Percentiles rank a stretch among this genome's conserved stretches.
phyloP scores from a whole-genome alignment of 2,797 vertebrate genomes.

The Liparis tanakae region DNA sequence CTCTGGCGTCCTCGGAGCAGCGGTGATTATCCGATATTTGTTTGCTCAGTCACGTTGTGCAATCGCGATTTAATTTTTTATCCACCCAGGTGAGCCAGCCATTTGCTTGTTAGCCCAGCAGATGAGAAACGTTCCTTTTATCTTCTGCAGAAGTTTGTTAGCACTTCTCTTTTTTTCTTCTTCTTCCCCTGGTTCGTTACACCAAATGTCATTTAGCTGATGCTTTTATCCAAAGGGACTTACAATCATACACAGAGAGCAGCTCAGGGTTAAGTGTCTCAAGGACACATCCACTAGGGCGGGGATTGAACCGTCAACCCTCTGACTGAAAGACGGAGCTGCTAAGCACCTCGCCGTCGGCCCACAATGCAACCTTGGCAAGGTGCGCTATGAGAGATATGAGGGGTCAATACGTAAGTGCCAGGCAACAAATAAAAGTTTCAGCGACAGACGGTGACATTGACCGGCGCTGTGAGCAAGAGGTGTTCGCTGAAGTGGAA shows the following conservation, averaged over 20 bases:
- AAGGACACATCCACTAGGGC: no score
- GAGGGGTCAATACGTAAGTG: constrained; percentile 40
- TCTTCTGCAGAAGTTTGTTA: constrained; percentile 18
- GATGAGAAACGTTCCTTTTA: constrained; percentile 48
- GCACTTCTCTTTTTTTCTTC: not conserved
- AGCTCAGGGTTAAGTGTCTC: no score
- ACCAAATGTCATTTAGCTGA: no score
- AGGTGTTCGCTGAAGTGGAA: constrained; percentile 59
- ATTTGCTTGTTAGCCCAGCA: constrained; percentile 46
- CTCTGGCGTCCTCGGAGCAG: constrained; percentile 53
- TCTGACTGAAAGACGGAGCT: no score
- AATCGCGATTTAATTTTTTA: constrained; percentile 57
- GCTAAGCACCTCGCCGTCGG: no score
- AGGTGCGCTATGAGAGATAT: constrained; percentile 56
- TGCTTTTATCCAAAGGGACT: no score
- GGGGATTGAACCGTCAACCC: no score
- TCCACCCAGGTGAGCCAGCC: constrained; percentile 49
- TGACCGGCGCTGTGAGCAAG: constrained; percentile 33
- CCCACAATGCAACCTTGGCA: constrained; percentile 62
- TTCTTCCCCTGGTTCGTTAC: not conserved
- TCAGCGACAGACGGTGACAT: constrained; percentile 60
- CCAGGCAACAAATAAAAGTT: constrained; percentile 54
- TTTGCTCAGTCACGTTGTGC: constrained; percentile 62
- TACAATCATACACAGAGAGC: no score
- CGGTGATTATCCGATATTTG: constrained; percentile 62